Evolutionary conservation across 1,140 invertebrate genomes (phyloP), one percentile per base, ranked within the genome.

Genomic region (Pogonomyrmex californicus): DNA sequence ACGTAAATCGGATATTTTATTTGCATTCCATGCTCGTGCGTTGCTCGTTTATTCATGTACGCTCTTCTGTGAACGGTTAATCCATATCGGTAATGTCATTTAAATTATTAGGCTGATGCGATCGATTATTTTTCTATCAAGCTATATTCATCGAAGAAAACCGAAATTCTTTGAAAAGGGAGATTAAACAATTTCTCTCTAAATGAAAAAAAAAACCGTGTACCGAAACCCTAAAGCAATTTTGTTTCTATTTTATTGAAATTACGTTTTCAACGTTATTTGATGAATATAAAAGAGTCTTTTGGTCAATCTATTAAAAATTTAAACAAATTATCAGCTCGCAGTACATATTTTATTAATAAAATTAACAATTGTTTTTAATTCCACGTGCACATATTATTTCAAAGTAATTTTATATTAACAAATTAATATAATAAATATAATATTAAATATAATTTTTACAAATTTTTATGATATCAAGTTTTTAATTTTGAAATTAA

Each of bases 151-250:
- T 51, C 54, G 9, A 73, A 65, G 17, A 65, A 65, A 65, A 65
- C 17, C 23, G 2, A 65, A 66, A 66, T 44, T 9, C 4, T 44
- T 41, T 23, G 7, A 3, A n/a, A 66, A 66, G 9, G 23, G 9
- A 66, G 36, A 66, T 66, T 66, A 41, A 66, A 66, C 9, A 44
- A 66, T 66, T 66, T 66, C n/a, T 66, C 63, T 41, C 9, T 41
- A 12, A 9, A 66, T 23, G 4, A 23, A 66, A 66, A 44, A 63
- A 23, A 38, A 23, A 23, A 23, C 23, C 23, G 62, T 17, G 0
- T 44, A 44, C 4, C 23, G 38, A 12, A 44, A n/a, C 63, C 63
- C 9, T 9, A 23, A 66, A n/a, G n/a, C n/a, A 14, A 23, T 9
- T 62, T 36, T 36, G 33, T 10, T 62, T 62, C 60, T 33, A 36